These are phyloP conservation scores for Streptopelia turtur DNA, from an alignment of 2,797 vertebrate genomes.

Conservation along the genomic window DNA sequence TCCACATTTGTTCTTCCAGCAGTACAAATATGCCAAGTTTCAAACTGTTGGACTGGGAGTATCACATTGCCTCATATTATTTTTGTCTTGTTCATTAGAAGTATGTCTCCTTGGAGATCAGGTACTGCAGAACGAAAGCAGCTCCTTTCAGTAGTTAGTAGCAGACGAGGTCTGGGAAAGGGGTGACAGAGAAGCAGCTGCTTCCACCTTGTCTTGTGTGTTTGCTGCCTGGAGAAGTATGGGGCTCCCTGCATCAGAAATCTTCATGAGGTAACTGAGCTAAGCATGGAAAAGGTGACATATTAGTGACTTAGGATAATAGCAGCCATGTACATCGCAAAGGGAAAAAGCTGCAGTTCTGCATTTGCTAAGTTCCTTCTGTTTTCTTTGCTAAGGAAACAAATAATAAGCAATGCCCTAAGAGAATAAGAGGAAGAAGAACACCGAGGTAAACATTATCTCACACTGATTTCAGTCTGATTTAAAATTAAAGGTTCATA, in stretches of 20 bases:
- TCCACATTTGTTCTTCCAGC: background rate
- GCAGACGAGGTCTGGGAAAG: background rate
- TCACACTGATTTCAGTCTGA: conserved; percentile 6
- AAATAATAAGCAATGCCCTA: background rate
- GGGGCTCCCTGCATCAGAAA: background rate
- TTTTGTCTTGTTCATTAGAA: background rate
- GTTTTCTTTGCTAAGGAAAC: background rate
- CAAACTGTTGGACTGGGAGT: background rate
- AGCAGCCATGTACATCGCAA: background rate
- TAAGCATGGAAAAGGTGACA: background rate
- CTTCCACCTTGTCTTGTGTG: background rate
- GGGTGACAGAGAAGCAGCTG: background rate
- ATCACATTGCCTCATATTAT: background rate
- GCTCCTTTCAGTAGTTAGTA: background rate
- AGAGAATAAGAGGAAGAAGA: background rate
- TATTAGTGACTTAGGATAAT: background rate
- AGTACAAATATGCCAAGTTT: background rate
- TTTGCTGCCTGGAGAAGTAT: background rate
- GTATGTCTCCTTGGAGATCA: background rate
- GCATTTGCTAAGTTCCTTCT: background rate
- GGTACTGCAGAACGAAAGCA: background rate
- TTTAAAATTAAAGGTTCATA: conserved; percentile 45
- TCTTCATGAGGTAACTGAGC: background rate
- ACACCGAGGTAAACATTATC: background rate
- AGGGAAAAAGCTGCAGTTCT: background rate